Conservation (phyloP, 2,797 vertebrate genomes). For the Cygnus olor region DNA sequence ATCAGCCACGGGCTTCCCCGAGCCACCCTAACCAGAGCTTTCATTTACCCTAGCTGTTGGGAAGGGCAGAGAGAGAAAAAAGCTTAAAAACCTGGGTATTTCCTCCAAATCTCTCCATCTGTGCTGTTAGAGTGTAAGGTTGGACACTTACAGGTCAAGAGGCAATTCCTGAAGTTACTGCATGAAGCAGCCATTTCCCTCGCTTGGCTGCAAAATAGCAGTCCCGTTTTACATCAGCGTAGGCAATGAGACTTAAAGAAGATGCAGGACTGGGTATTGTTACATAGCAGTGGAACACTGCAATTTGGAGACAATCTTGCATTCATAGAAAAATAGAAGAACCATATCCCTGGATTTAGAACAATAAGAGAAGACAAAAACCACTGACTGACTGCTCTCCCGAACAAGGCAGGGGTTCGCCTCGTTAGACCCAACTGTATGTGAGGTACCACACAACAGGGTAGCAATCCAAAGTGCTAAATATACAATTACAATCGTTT, state of each 20-base stretch:
- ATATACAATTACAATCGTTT: background rate
- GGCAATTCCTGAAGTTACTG: background rate
- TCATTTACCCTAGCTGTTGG: background rate
- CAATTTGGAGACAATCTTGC: background rate
- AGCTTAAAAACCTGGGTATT: background rate
- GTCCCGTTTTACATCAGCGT: background rate
- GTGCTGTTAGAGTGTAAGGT: rapidly evolving
- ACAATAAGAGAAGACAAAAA: slow-evolving; percentile 21
- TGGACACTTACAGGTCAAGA: background rate
- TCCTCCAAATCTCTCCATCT: background rate
- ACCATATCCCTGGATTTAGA: background rate
- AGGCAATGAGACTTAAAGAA: background rate
- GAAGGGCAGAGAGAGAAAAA: background rate
- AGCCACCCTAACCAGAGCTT: background rate
- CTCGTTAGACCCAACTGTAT: background rate
- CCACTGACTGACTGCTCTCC: rapidly evolving
- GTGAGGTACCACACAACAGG: background rate
- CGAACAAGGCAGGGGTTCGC: background rate
- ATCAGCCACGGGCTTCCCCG: background rate
- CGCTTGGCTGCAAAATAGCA: background rate
- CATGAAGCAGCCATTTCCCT: rapidly evolving
- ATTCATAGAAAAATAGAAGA: background rate
- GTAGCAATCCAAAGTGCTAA: background rate
- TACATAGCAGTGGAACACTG: background rate
- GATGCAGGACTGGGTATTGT: background rate